Evolutionary conservation across 2,888 invertebrate genomes (phyloP).

Genomic region (Phrixothrix hirtus): DNA sequence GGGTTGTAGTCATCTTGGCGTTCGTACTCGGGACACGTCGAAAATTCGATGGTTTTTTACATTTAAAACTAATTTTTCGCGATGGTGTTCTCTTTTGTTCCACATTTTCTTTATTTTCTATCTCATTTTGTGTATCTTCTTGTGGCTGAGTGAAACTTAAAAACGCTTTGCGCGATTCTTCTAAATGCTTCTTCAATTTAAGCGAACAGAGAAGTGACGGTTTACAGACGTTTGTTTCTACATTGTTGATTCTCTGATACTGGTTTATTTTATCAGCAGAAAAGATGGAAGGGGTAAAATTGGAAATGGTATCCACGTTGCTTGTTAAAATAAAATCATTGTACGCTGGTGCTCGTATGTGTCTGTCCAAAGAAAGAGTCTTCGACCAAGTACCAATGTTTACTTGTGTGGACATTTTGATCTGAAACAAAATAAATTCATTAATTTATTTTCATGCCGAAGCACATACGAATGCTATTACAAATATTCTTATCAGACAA

Average conservation of each 20-base stretch:
- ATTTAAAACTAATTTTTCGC: constrained; percentile 66
- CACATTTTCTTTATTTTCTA: constrained; percentile 17
- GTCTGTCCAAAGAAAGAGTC: constrained; percentile 34
- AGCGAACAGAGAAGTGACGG: constrained; percentile 26
- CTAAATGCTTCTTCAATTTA: constrained; percentile 35
- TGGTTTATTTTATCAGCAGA: constrained; percentile 4
- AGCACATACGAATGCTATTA: constrained; percentile 1
- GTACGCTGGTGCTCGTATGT: constrained; percentile 6
- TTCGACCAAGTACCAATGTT: constrained; percentile 39
- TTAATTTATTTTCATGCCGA: not conserved
- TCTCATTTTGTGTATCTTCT: constrained; percentile 31
- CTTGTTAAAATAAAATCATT: constrained; percentile 1
- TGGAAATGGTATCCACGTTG: not conserved
- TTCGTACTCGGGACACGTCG: constrained; percentile 55
- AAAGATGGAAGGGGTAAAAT: constrained; percentile 4
- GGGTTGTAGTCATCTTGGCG: constrained; percentile 54
- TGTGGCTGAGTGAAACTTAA: constrained; percentile 35
- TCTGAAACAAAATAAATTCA: constrained; percentile 18
- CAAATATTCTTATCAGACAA: constrained; percentile 8
- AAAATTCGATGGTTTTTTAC: constrained; percentile 58
- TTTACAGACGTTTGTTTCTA: constrained; percentile 8
- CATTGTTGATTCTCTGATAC: constrained; percentile 6
- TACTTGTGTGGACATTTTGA: constrained; percentile 36
- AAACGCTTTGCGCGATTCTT: constrained; percentile 45
- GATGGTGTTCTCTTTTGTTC: constrained; percentile 50